phyloP scores from a whole-genome alignment of 2,113 vertebrate genomes.

The Fukomys damarensis region DNA sequence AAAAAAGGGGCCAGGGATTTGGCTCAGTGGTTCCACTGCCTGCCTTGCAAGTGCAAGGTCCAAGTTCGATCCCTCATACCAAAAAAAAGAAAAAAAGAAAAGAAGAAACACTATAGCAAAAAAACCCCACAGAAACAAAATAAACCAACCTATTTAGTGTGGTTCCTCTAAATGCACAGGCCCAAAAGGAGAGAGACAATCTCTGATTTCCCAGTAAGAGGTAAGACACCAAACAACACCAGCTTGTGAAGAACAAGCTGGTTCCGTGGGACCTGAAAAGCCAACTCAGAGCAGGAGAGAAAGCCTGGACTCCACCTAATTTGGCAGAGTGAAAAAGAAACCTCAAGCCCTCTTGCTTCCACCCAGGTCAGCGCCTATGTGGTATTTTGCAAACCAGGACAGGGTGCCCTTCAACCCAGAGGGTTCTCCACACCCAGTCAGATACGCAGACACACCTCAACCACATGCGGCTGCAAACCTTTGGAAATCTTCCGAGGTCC shows the following conservation, averaged over 20 bases:
- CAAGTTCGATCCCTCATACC: no score
- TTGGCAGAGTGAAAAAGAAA: conserved; percentile 41
- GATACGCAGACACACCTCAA: conserved; percentile 67
- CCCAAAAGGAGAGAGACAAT: not conserved
- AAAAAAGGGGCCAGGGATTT: no score
- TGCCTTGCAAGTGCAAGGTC: no score
- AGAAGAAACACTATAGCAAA: not conserved
- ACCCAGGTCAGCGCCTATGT: conserved; percentile 52
- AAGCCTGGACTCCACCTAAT: conserved; percentile 17
- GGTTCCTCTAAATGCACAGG: conserved; percentile 10
- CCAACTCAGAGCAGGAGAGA: not conserved
- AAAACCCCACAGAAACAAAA: not conserved
- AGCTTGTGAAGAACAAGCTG: not conserved
- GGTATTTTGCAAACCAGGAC: conserved; percentile 66
- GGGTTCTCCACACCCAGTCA: conserved; percentile 69
- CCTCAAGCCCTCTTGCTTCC: conserved; percentile 35
- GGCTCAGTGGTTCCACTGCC: no score
- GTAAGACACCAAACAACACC: not conserved
- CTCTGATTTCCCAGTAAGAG: conserved; percentile 15
- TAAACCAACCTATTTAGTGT: not conserved
- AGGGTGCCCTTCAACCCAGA: conserved; percentile 51
- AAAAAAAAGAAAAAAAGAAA: no score
- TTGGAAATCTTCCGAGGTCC: conserved; percentile 44
- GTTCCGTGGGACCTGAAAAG: not conserved
- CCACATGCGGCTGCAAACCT: no score